Evolutionary conservation across 2,113 vertebrate species (phyloP).

Genomic region (Engystomops pustulosus): DNA sequence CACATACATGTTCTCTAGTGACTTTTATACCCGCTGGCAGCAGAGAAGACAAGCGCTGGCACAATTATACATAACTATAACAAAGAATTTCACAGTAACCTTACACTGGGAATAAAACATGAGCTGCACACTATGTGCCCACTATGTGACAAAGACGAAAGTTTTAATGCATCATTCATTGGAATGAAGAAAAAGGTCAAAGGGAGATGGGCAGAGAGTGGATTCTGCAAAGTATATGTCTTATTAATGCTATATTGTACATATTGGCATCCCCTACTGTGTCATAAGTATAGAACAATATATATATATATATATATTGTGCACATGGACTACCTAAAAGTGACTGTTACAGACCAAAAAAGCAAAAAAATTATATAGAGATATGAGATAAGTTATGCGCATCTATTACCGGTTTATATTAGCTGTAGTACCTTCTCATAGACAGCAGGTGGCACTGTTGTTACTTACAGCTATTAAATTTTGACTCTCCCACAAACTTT

Average conservation of each 20-base stretch:
- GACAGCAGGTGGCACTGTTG: conserved; percentile 1
- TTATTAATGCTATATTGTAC: too few species aligned
- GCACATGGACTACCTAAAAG: not conserved
- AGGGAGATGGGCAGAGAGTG: too few species aligned
- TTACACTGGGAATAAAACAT: conserved; percentile 9
- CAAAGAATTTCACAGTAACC: conserved; percentile 36
- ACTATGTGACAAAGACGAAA: not conserved
- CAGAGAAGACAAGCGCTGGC: not conserved
- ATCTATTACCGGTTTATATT: too few species aligned
- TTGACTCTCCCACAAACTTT: not conserved
- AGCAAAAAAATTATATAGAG: too few species aligned
- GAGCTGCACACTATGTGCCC: conserved; percentile 34
- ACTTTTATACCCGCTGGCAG: conserved; percentile 33
- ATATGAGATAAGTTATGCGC: too few species aligned
- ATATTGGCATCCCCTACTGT: too few species aligned
- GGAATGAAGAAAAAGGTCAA: conserved; percentile 14
- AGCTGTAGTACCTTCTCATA: not conserved
- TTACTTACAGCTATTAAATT: not conserved
- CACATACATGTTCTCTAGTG: not conserved
- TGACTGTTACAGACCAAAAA: too few species aligned
- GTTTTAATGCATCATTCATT: conserved; percentile 13
- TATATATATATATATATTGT: not conserved
- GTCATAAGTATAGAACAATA: not conserved
- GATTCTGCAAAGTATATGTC: not conserved
- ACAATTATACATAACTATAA: not conserved